Evolutionary conservation across 2,113 vertebrate genomes (phyloP).

Genomic region (Alexandromys fortis): DNA sequence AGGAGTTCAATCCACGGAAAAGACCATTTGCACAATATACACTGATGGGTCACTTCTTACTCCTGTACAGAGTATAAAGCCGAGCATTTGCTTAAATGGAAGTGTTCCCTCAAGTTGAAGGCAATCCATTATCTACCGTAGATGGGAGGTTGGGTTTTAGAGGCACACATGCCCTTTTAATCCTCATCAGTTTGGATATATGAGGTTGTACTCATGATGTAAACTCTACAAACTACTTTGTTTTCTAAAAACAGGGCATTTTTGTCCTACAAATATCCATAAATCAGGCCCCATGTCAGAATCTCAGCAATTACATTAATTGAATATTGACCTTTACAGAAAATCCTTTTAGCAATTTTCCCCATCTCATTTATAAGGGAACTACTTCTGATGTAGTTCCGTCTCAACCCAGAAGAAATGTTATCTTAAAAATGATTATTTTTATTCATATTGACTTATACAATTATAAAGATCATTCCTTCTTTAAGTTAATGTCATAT

Average conservation of each 20-base stretch:
- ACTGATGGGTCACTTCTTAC: background rate
- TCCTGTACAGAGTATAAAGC: accelerated
- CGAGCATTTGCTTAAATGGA: accelerated
- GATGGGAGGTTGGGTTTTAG: background rate
- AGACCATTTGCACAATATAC: accelerated
- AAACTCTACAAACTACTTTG: conserved; percentile 39
- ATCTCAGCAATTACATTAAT: conserved; percentile 74
- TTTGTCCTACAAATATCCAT: conserved; percentile 54
- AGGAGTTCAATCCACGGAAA: background rate
- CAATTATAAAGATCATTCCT: conserved; percentile 13
- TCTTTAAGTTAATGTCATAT: background rate
- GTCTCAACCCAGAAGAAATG: conserved; percentile 9
- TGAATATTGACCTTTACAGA: conserved; percentile 75
- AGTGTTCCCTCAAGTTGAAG: accelerated
- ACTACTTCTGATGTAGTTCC: background rate
- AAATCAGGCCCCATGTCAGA: conserved; percentile 54
- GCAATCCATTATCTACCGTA: accelerated
- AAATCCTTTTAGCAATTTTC: conserved; percentile 57
- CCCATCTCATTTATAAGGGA: conserved; percentile 11
- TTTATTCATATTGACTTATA: conserved; percentile 6
- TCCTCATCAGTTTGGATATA: background rate
- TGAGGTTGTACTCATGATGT: conserved; percentile 1
- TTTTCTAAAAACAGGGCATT: conserved; percentile 54
- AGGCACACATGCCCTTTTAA: accelerated
- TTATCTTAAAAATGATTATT: conserved; percentile 3